Conservation (phyloP, 2,113 vertebrate species). For the Alexandromys fortis region DNA sequence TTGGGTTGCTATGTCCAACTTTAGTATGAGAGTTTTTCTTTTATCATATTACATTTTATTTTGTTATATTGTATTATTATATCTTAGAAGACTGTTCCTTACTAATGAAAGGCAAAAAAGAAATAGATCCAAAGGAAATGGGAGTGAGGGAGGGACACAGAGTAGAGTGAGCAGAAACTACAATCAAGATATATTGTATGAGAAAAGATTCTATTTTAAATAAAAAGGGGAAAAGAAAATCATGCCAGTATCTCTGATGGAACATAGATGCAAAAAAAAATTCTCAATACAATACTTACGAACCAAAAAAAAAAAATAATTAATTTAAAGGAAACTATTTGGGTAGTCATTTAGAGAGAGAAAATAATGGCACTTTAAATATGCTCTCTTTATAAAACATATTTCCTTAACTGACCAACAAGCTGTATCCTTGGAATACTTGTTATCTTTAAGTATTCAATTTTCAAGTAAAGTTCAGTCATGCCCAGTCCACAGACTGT, state of each 20-base stretch:
- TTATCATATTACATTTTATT: neutral
- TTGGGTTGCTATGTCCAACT: neutral
- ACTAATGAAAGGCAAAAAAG: neutral
- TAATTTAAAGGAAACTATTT: conserved; percentile 35
- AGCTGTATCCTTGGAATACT: neutral
- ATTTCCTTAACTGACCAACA: neutral
- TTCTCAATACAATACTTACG: neutral
- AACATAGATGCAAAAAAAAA: neutral
- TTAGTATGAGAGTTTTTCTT: neutral
- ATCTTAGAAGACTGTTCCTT: neutral
- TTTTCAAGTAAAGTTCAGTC: neutral
- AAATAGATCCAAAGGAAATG: neutral
- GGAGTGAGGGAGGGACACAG: neutral
- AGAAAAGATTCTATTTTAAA: neutral
- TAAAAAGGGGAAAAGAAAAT: neutral
- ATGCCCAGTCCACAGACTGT: no score
- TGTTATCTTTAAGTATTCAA: neutral
- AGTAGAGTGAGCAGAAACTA: neutral
- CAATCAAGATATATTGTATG: neutral
- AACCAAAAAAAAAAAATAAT: neutral
- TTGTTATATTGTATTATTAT: neutral
- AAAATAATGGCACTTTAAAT: neutral
- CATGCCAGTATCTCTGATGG: neutral
- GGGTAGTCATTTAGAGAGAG: neutral
- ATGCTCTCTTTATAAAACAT: neutral